Percentiles rank a stretch among this genome's conserved stretches.
Evolutionary conservation across 1,140 invertebrate genomes (phyloP).

Genomic region (Leptoteleia sp.): DNA sequence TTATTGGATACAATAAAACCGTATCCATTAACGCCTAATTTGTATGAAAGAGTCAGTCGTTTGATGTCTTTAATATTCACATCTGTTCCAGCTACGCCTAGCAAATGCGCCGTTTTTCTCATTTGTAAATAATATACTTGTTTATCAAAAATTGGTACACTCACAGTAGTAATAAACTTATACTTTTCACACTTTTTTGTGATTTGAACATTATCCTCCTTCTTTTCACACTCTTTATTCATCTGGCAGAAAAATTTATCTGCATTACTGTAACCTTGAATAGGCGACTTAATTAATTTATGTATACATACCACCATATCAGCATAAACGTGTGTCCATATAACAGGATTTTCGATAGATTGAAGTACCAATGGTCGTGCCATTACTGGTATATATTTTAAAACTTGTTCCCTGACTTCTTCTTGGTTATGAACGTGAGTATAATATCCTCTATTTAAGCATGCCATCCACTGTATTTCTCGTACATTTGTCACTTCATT

Average conservation of each 20-base stretch:
- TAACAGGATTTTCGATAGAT: slow-evolving; percentile 87
- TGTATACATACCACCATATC: too few relatives aligned
- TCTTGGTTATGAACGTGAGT: slow-evolving; percentile 95
- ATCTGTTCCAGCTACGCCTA: slow-evolving; percentile 96
- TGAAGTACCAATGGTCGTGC: slow-evolving; percentile 92
- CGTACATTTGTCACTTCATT: slow-evolving; percentile 95
- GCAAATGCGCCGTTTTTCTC: slow-evolving; percentile 84
- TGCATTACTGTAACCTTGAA: too few relatives aligned
- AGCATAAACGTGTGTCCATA: slow-evolving; percentile 94
- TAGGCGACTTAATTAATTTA: too few relatives aligned
- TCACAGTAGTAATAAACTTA: slow-evolving; percentile 90
- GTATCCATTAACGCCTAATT: slow-evolving; percentile 97
- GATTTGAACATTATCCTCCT: background rate
- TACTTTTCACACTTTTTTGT: slow-evolving; percentile 70
- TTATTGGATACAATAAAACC: slow-evolving; percentile 98
- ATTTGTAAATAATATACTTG: slow-evolving; percentile 81
- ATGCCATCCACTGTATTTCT: slow-evolving; percentile 97
- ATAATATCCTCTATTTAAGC: slow-evolving; percentile 96
- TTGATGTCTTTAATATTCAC: slow-evolving; percentile 95
- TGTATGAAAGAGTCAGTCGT: slow-evolving; percentile 91
- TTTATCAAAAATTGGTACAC: slow-evolving; percentile 92
- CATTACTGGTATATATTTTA: slow-evolving; percentile 95
- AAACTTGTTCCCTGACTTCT: slow-evolving; percentile 95
- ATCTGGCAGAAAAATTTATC: slow-evolving; percentile 9
- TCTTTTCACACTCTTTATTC: slow-evolving; percentile 32